Evolutionary conservation across 2,797 vertebrate species (phyloP), one percentile per base, ranked within the genome.

Genomic region (Chloroceryle inda): DNA sequence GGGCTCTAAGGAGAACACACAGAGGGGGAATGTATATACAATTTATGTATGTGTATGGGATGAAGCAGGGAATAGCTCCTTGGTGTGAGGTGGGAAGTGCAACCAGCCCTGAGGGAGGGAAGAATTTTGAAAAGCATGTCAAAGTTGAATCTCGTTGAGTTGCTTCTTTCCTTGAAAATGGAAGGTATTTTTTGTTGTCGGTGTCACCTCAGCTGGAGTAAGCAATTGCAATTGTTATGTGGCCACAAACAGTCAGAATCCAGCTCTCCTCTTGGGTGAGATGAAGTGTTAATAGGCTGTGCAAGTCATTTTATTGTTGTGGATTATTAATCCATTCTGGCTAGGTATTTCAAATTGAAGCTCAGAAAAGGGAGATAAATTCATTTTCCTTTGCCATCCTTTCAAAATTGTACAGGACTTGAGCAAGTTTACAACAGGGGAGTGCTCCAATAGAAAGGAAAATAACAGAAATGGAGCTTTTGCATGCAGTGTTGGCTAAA

Each of bases 1-100:
- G 40, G 74, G 24, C 50, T 53, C 14, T 5, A 23, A 35, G 55
- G 74, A 44, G 52, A 69, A 33, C 10, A 68, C 27, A 11, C 55
- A 0, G 2, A 77, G 72, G 47, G 31, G 35, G 52, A 56, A 27
- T 22, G 10, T 66, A 31, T 1, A 0, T 61, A 33, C 26, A 42
- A 31, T 18, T 78, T 20, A 1, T 13, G 6, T 13, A 26, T 50
- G 58, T 6, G 40, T 44, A 74, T 62, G 68, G 73, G 45, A 37
- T 76, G 68, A 62, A 42, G 74, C 49, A 75, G 38, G 61, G 64
- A 33, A 44, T 63, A 53, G 55, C 38, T 80, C n/a, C 22, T 81
- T 1, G 4, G 35, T 42, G 27, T 76, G 53, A 84, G 35, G 64
- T 91, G 84, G 80, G 66, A 85, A 55, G 79, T 73, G 45, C 35